Conservation (phyloP, 2,888 invertebrate genomes). For the Fragum whitleyi region DNA sequence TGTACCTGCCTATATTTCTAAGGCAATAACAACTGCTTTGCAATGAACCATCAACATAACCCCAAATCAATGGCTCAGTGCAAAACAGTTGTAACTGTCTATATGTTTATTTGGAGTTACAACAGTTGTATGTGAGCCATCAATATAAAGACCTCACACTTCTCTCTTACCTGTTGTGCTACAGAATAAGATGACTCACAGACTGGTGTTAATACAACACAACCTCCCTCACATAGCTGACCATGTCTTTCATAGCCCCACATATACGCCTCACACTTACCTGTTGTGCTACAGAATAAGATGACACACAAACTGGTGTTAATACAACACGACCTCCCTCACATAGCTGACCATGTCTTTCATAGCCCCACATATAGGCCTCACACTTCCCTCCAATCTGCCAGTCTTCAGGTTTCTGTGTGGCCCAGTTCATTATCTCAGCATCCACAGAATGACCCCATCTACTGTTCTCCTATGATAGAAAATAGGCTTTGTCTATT, state of each 20-base stretch:
- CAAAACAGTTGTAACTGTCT: too few relatives aligned
- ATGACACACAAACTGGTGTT: constrained; percentile 77
- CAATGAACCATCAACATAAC: too few relatives aligned
- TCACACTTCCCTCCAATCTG: constrained; percentile 89
- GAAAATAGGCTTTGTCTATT: too few relatives aligned
- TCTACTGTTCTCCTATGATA: constrained; percentile 85
- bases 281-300: constrained; percentile 83
- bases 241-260: constrained; percentile 89
- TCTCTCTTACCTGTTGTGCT: constrained; percentile 84
- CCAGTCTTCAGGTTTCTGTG: constrained; percentile 89
- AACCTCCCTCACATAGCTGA: constrained; percentile 88
- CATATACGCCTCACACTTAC: constrained; percentile 87
- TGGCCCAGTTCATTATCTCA: constrained; percentile 88
- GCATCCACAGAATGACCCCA: constrained; percentile 88
- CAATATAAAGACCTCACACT: too few relatives aligned
- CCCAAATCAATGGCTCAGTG: too few relatives aligned
- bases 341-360: constrained; percentile 89
- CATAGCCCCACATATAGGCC: constrained; percentile 88
- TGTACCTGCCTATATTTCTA: too few relatives aligned
- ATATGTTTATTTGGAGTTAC: too few relatives aligned
- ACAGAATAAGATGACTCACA: constrained; percentile 80
- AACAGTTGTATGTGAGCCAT: too few relatives aligned
- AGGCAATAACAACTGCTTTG: too few relatives aligned
- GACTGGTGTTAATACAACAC: constrained; percentile 78
- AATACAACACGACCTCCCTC: constrained; percentile 86